These are phyloP conservation scores for Drosophila ohnishii DNA, from an alignment of 1,140 invertebrate species.

Conservation along the genomic window DNA sequence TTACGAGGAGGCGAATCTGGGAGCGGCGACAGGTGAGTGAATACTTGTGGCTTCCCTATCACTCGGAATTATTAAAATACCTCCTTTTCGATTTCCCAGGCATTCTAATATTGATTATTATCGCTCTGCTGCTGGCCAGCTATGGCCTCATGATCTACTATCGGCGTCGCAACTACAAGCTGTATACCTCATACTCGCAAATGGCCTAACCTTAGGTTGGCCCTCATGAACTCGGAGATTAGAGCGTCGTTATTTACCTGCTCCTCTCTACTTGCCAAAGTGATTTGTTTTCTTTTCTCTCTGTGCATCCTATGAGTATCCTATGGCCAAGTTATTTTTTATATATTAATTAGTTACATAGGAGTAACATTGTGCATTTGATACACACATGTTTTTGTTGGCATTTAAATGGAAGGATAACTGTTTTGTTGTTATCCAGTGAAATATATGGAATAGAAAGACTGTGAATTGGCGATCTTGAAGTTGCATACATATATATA, in stretches of 20 bases:
- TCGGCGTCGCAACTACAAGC: slow-evolving; percentile 70
- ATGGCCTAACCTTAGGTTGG: slow-evolving; percentile 58
- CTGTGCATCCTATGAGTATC: background rate
- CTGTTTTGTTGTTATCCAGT: slow-evolving; percentile 49
- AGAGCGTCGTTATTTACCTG: background rate
- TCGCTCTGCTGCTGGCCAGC: slow-evolving; percentile 56
- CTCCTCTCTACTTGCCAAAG: slow-evolving; percentile 20
- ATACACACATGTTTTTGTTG: slow-evolving; percentile 20
- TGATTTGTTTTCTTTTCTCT: slow-evolving; percentile 9
- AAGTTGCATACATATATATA: slow-evolving; percentile 65
- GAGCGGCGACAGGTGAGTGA: slow-evolving; percentile 69
- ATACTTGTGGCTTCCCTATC: background rate
- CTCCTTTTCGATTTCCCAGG: slow-evolving; percentile 22
- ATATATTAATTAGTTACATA: slow-evolving; percentile 30
- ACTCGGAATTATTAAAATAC: background rate
- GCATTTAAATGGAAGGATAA: slow-evolving; percentile 41
- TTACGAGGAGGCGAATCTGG: slow-evolving; percentile 80
- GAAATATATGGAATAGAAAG: slow-evolving; percentile 59
- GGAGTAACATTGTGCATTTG: slow-evolving; percentile 31
- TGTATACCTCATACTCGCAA: slow-evolving; percentile 67
- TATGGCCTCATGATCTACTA: slow-evolving; percentile 77
- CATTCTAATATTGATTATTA: slow-evolving; percentile 73
- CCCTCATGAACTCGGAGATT: slow-evolving; percentile 11
- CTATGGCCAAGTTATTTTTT: slow-evolving; percentile 6
- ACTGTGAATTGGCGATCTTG: slow-evolving; percentile 72